Evolutionary conservation across 2,797 vertebrate species (phyloP).

Genomic region (Scolopax bukidnonensis): DNA sequence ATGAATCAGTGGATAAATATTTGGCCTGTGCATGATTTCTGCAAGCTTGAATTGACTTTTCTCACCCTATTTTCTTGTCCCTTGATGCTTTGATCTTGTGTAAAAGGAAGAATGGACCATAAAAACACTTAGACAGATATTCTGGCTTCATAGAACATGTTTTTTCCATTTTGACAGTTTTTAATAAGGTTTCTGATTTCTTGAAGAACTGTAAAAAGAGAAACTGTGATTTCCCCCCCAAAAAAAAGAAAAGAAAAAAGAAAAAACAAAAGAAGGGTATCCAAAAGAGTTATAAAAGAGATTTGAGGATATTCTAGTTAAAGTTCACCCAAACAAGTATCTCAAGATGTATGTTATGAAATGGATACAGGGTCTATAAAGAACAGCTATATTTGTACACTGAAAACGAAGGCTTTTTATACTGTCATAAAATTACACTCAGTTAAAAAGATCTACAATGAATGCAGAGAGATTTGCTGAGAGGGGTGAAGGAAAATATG

Average conservation of each 20-base stretch:
- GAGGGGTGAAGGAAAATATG: not conserved
- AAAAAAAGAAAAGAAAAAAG: not conserved
- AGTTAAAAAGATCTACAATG: not conserved
- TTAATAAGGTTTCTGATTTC: constrained; percentile 59
- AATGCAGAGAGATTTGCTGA: not conserved
- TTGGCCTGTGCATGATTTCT: constrained; percentile 25
- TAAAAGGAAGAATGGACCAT: constrained; percentile 40
- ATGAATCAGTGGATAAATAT: constrained; percentile 58
- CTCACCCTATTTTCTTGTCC: constrained; percentile 52
- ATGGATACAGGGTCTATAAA: not conserved
- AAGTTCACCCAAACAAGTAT: constrained; percentile 33
- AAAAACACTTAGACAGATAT: constrained; percentile 51
- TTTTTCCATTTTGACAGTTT: constrained; percentile 60
- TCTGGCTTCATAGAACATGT: constrained; percentile 44
- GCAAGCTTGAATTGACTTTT: constrained; percentile 46
- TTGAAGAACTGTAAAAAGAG: constrained; percentile 41
- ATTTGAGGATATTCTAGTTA: constrained; percentile 26
- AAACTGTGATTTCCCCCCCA: not conserved
- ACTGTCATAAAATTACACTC: constrained; percentile 12
- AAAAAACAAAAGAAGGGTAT: not conserved
- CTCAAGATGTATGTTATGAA: constrained; percentile 55
- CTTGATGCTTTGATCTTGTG: constrained; percentile 54
- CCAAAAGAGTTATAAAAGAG: constrained; percentile 29
- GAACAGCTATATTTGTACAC: not conserved
- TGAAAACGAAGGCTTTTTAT: constrained; percentile 25